phyloP scores from a whole-genome alignment of 2,797 vertebrate genomes.

The Acanthurus leucopareius region DNA sequence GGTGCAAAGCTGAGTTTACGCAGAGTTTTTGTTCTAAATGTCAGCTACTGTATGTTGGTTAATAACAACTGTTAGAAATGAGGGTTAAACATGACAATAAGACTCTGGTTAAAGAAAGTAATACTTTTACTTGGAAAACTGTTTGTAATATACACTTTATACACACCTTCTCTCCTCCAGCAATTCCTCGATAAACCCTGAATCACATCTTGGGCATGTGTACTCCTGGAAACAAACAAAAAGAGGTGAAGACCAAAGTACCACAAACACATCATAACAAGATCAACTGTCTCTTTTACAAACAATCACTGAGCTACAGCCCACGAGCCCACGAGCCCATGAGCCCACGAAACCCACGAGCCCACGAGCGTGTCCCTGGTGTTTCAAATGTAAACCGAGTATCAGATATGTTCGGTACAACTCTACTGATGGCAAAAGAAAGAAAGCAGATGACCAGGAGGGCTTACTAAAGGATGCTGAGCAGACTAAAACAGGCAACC shows the following conservation, averaged over 20 bases:
- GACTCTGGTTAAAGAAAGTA: neutral
- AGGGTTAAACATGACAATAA: neutral
- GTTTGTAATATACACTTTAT: neutral
- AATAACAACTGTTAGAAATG: constrained; percentile 11
- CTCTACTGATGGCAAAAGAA: neutral
- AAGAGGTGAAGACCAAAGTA: neutral
- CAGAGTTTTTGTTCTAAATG: neutral
- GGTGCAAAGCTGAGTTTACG: neutral
- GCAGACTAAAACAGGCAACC: neutral
- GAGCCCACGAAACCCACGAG: too few relatives aligned
- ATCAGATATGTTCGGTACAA: neutral
- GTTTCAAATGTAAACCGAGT: neutral
- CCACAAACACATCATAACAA: neutral
- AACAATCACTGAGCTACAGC: neutral
- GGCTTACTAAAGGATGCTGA: neutral
- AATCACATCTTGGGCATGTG: constrained; percentile 96
- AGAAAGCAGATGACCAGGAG: neutral
- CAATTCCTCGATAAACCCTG: constrained; percentile 98
- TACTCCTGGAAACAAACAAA: constrained; percentile 88
- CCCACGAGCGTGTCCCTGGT: neutral
- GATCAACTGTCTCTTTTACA: neutral
- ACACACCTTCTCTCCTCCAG: constrained; percentile 92
- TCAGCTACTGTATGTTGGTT: neutral
- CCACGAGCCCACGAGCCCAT: too few relatives aligned
- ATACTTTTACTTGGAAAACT: neutral